Evolutionary conservation across 1,140 invertebrate genomes (phyloP), one percentile per base, ranked within the genome.

Genomic region (Atta colombica): DNA sequence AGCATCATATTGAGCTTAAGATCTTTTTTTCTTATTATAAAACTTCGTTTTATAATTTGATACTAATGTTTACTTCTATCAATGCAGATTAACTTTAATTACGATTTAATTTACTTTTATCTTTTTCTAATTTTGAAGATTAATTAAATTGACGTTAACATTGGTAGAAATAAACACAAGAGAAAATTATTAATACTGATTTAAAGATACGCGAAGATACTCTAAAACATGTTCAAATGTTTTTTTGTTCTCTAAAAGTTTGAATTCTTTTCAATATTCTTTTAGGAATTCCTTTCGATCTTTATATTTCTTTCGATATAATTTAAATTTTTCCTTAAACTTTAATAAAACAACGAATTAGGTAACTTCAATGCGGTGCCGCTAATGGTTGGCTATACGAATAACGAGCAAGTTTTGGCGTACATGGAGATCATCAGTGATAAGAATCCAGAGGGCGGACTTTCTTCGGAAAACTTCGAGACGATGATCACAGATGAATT

Each of bases 341-440:
- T 31, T 28, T 81, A 25, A 28, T 69, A 18, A 68, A 55, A 25
- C 58, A 21, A 18, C 21, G 1, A 14, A 80, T 39, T 14, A 84
- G 80, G 55, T 31, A 96, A 89, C 96, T 96, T 93, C 93, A 96
- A 93, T 61, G 96, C 96, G 63, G 97, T 98, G 1, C 97, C 97
- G 0, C 89, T 98, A 12, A 94, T 98, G 69, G 96, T 96, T 5
- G 98, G 97, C 1, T 98, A 96, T 81, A 98, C 97, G 0, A 97
- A 97, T 89, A 98, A 98, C 96, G 97, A 98, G 93, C 97, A 98
- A 87, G 97, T 96, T 25, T 92, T 98, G 7, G 94, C 94, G 12
- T 94, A 94, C 21, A 93, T 93, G n/a, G 94, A 95, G 39, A 92
- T 96, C 16, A 90, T 97, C 1, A 96, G 96, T 25, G 96, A 96